These are phyloP conservation scores for Microtus oregoni DNA, from an alignment of 2,113 vertebrate genomes.

Conservation along the genomic window DNA sequence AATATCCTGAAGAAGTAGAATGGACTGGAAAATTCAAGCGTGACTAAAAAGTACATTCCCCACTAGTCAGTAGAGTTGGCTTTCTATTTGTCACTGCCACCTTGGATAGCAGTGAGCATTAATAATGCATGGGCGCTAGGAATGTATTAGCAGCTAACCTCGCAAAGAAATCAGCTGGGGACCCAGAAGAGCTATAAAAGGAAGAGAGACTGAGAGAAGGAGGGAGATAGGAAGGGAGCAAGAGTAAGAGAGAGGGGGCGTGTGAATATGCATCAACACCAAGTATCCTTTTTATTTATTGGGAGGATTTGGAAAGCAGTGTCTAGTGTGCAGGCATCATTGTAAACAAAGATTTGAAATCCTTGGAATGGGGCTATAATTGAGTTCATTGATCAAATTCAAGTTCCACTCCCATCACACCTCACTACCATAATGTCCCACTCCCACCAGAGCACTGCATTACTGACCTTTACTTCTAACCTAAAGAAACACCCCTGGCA, in stretches of 20 bases:
- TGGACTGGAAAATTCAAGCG: slow-evolving; percentile 96
- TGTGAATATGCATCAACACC: neutral
- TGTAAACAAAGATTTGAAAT: slow-evolving; percentile 84
- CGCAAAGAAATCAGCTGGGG: slow-evolving; percentile 94
- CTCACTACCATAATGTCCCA: neutral
- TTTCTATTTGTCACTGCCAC: slow-evolving; percentile 99
- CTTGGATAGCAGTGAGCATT: slow-evolving; percentile 96
- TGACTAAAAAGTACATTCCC: slow-evolving; percentile 99
- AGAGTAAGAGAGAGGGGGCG: neutral
- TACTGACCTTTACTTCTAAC: slow-evolving; percentile 73
- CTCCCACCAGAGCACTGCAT: slow-evolving; percentile 33
- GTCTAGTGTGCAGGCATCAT: slow-evolving; percentile 89
- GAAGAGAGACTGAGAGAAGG: neutral
- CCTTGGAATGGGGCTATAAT: slow-evolving; percentile 90
- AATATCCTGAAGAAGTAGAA: slow-evolving; percentile 93
- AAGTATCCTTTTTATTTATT: slow-evolving; percentile 88
- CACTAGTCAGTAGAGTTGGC: slow-evolving; percentile 97
- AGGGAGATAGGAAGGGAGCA: neutral
- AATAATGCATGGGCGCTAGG: slow-evolving; percentile 98
- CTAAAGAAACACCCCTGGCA: slow-evolving; percentile 60
- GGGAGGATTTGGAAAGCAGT: slow-evolving; percentile 86
- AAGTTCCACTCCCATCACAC: neutral
- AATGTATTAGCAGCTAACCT: slow-evolving; percentile 99
- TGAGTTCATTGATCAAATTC: slow-evolving; percentile 95
- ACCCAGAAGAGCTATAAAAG: slow-evolving; percentile 88